Evolutionary conservation across 1,140 invertebrate species (phyloP).

Genomic region (Solenopsis invicta): DNA sequence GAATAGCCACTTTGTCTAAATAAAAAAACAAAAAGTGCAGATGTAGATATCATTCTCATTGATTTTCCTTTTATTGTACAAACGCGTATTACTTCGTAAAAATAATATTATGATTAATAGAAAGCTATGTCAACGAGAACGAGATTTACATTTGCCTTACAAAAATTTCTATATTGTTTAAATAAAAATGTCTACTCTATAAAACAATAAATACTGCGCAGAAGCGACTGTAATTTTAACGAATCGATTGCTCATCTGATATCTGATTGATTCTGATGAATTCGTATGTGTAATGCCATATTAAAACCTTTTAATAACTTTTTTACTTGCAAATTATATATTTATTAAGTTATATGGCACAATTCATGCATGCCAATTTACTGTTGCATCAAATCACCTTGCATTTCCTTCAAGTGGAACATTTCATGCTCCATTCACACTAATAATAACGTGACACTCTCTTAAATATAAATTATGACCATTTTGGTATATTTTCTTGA

Average conservation of each 20-base stretch:
- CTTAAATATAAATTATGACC: conserved; percentile 80
- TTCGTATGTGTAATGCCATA: conserved; percentile 54
- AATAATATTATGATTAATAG: conserved; percentile 47
- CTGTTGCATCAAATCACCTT: conserved; percentile 81
- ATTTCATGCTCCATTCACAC: conserved; percentile 77
- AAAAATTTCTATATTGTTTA: conserved; percentile 38
- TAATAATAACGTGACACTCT: conserved; percentile 77
- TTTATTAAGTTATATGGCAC: conserved; percentile 68
- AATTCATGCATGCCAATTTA: conserved; percentile 73
- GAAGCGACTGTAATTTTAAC: background rate
- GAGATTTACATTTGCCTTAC: conserved; percentile 40
- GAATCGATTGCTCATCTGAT: conserved; percentile 3
- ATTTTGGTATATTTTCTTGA: conserved; percentile 71
- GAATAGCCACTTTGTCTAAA: conserved; percentile 26
- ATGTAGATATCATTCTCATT: conserved; percentile 43
- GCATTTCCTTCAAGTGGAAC: conserved; percentile 73
- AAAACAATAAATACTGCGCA: conserved; percentile 21
- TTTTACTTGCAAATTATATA: conserved; percentile 47
- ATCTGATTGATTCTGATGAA: conserved; percentile 57
- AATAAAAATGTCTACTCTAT: conserved; percentile 15
- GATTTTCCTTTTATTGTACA: conserved; percentile 38
- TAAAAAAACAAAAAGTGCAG: background rate
- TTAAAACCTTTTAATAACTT: conserved; percentile 45
- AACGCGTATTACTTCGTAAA: conserved; percentile 23
- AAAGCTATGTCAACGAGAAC: conserved; percentile 21